A percentile compares a stretch with the other conserved stretches of the same genome.
Evolutionary conservation across 2,113 vertebrate genomes (phyloP).

Genomic region (Protomyctophum bolini): DNA sequence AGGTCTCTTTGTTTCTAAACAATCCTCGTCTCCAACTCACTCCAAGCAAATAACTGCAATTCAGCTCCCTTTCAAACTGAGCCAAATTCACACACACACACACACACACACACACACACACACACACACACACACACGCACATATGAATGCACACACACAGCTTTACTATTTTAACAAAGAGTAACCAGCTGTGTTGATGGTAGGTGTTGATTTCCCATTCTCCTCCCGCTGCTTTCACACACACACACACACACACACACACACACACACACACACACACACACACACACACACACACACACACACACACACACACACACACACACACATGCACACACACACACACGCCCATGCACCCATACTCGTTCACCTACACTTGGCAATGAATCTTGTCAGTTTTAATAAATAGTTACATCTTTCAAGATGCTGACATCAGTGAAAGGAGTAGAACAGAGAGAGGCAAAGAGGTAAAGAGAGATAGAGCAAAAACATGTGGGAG

Average conservation of each 20-base stretch:
- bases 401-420: constrained; percentile 74
- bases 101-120: neutral
- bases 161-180: constrained; percentile 7
- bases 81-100: neutral
- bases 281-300: neutral
- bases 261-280: neutral
- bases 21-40: no score
- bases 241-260: neutral
- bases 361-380: constrained; percentile 33
- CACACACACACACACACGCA: no score
- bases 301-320: neutral
- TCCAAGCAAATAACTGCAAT: no score
- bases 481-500: neutral
- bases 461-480: constrained; percentile 4
- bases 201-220: neutral
- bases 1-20: no score
- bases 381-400: constrained; percentile 73
- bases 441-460: constrained; percentile 20
- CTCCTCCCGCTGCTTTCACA: neutral
- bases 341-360: neutral
- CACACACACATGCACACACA: neutral
- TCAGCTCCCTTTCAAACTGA: no score
- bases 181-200: neutral
- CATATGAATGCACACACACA: neutral
- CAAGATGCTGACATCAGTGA: constrained; percentile 48